Base-by-base conservation (phyloP, 2,797 vertebrate species). In the Catostomus latipinnis region DNA sequence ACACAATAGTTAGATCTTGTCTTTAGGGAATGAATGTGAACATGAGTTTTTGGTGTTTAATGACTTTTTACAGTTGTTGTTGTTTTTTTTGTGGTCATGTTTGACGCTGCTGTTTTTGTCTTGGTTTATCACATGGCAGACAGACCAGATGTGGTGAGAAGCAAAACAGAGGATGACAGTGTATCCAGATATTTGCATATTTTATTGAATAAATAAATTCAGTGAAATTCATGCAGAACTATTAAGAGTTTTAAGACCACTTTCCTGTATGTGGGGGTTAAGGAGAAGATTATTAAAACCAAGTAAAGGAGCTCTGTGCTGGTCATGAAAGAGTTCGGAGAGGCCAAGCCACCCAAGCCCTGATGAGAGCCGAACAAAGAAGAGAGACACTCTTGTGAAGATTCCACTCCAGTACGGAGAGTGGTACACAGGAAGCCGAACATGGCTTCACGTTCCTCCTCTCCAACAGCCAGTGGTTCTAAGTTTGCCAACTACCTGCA, bases 331-430 rank as follows among this genome's bases (percentile, higher is more conserved):
- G 50, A 62, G 74, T 65, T 66, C 68, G 74, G 78, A 58, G 57
- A n/a, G 67, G 43, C 68, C 67, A 66, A 81, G 66, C 77, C 70
- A 50, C 71, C 80, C 53, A 18, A 70, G 60, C 46, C 62, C 72
- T 71, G 52, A 34, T 82, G 84, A 86, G 80, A 70, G 56, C 14
- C 66, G 56, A 80, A 90, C 87, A 88, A 88, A 89, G 85, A 84
- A 74, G 53, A 60, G 85, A 68, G 63, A 62, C 84, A 78, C 80
- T 85, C 78, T 76, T 71, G 81, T 92, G 91, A 91, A 91, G 91
- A 92, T 88, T 89, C 81, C 90, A 90, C 90, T 92, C 85, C 81
- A 90, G 86, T 83, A 82, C 87, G 88, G 82, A 81, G 79, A 63
- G 70, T 80, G 88, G 88, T 86, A 88, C 74, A 72, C 85, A 83